Percentiles rank a stretch among this genome's conserved stretches.
These are phyloP conservation scores for Pristionchus maxplancki DNA, from an alignment of 2,888 invertebrate genomes.

Conservation along the genomic window DNA sequence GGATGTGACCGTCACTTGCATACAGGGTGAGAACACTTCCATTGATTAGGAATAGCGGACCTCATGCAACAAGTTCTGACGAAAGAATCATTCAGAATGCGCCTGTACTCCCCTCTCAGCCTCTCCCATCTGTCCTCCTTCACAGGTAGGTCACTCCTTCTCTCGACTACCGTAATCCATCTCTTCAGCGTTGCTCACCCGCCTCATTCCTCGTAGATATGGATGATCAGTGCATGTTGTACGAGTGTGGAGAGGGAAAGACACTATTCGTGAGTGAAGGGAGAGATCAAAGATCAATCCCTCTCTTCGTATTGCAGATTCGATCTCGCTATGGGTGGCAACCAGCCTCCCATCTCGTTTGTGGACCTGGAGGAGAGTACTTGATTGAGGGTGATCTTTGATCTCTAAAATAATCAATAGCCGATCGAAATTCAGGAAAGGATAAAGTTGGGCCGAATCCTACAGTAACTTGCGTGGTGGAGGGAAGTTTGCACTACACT, in stretches of 20 bases:
- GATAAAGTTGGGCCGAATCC: constrained; percentile 6
- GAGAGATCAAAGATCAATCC: neutral
- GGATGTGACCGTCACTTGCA: constrained; percentile 36
- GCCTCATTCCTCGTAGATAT: constrained; percentile 49
- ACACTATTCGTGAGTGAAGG: constrained; percentile 26
- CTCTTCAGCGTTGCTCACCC: constrained; percentile 19
- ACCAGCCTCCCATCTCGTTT: constrained; percentile 40
- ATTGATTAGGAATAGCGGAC: too few relatives aligned
- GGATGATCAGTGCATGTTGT: constrained; percentile 51
- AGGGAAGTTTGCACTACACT: neutral
- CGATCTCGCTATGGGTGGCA: constrained; percentile 46
- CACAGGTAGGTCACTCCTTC: constrained; percentile 31
- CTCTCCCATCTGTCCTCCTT: constrained; percentile 46
- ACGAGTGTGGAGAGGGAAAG: constrained; percentile 48
- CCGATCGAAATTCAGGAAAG: constrained; percentile 9
- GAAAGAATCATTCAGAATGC: constrained; percentile 47
- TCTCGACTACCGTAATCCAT: neutral
- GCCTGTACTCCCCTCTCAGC: constrained; percentile 46
- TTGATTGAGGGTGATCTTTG: neutral
- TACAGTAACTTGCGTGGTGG: constrained; percentile 34
- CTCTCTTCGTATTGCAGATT: neutral
- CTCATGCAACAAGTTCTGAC: too few relatives aligned
- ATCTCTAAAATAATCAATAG: neutral
- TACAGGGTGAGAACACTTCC: constrained; percentile 2
- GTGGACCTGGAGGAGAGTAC: constrained; percentile 50